phyloP scores from a whole-genome alignment of 1,140 invertebrate species.

The Pentalonia nigronervosa region DNA sequence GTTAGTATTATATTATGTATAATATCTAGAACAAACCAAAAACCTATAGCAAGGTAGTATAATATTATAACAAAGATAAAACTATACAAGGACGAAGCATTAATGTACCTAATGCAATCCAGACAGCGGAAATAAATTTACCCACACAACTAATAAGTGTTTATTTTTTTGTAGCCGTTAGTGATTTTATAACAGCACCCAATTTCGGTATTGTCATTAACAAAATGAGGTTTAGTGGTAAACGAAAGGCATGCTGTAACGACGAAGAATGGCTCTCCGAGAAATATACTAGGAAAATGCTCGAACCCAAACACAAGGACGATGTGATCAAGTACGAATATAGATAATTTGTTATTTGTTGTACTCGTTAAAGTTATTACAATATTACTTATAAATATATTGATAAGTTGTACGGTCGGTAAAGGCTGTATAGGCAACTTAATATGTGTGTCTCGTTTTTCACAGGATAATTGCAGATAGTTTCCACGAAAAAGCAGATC shows the following conservation, averaged over 20 bases:
- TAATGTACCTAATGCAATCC: neutral
- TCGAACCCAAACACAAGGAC: slow-evolving; percentile 72
- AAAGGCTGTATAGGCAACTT: neutral
- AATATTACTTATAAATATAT: neutral
- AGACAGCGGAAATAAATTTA: neutral
- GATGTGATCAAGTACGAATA: slow-evolving; percentile 64
- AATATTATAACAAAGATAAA: neutral
- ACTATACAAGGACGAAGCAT: neutral
- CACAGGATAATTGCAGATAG: slow-evolving; percentile 80
- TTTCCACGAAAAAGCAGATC: slow-evolving; percentile 83
- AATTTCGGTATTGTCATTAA: slow-evolving; percentile 73
- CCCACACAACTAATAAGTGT: neutral
- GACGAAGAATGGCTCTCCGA: slow-evolving; percentile 60
- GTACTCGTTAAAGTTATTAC: neutral
- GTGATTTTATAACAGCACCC: slow-evolving; percentile 79
- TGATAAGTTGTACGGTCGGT: neutral
- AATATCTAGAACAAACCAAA: neutral
- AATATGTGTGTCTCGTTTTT: slow-evolving; percentile 34
- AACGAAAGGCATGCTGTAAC: slow-evolving; percentile 59
- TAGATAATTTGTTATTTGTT: neutral
- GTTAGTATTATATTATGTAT: neutral
- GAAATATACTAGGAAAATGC: slow-evolving; percentile 66
- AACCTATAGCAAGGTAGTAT: too few relatives aligned
- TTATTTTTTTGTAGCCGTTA: slow-evolving; percentile 69
- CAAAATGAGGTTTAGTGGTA: slow-evolving; percentile 58